Evolutionary conservation across 2,888 invertebrate genomes (phyloP).

Genomic region (Notodonta dromedarius): DNA sequence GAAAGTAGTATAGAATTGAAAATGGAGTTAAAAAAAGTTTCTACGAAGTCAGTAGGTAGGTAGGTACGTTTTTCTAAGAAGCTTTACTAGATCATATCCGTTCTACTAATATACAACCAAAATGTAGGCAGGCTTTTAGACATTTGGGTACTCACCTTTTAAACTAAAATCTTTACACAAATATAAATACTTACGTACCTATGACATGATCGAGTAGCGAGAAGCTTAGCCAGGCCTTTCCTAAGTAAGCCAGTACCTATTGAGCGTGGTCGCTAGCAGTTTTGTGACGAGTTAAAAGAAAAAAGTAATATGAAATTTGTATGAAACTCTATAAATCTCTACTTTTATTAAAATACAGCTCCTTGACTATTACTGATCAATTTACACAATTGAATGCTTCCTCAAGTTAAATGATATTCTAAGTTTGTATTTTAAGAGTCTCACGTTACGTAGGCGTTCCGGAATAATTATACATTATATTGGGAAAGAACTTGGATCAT

Average conservation of each 20-base stretch:
- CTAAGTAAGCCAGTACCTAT: constrained; percentile 48
- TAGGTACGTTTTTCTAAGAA: constrained; percentile 1
- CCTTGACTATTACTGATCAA: constrained; percentile 28
- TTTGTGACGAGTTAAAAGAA: constrained; percentile 27
- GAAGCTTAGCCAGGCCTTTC: constrained; percentile 58
- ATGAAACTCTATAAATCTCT: constrained; percentile 29
- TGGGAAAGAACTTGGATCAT: too few relatives aligned
- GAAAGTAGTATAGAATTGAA: not conserved
- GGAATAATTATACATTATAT: too few relatives aligned
- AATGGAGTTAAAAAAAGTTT: not conserved
- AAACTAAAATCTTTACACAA: not conserved
- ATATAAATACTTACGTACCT: constrained; percentile 22
- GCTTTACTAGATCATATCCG: not conserved
- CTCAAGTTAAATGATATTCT: constrained; percentile 24
- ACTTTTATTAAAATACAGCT: constrained; percentile 25
- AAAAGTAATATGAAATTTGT: constrained; percentile 3
- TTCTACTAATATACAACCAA: not conserved
- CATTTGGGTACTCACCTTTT: not conserved
- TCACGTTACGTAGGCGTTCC: too few relatives aligned
- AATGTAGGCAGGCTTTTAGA: not conserved
- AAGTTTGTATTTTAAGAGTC: not conserved
- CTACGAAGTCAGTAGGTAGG: not conserved
- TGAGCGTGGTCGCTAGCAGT: constrained; percentile 54
- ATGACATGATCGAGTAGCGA: constrained; percentile 37
- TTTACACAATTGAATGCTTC: constrained; percentile 34